phyloP scores from a whole-genome alignment of 1,140 invertebrate genomes.

The Cotesia typhae region DNA sequence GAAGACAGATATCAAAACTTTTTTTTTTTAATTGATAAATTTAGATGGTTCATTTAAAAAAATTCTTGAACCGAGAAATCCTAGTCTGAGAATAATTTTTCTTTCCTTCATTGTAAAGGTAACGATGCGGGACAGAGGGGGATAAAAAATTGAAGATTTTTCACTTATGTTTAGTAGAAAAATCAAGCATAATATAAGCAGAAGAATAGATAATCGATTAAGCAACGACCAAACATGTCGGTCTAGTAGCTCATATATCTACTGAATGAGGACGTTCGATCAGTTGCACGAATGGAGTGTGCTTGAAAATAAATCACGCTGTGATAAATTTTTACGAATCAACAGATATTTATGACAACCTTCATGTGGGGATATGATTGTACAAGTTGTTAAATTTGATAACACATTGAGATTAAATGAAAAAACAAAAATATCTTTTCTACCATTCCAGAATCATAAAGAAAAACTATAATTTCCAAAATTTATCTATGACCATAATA shows the following conservation, averaged over 20 bases:
- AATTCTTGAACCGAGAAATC: not conserved
- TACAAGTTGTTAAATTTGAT: slow-evolving; percentile 16
- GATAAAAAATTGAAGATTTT: not conserved
- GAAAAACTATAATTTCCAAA: not conserved
- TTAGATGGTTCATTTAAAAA: not conserved
- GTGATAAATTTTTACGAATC: slow-evolving; percentile 18
- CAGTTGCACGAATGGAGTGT: not conserved
- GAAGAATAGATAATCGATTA: slow-evolving; percentile 5
- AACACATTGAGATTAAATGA: not conserved
- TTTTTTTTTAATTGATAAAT: too few relatives aligned
- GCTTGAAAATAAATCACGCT: not conserved
- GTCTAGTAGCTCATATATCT: slow-evolving; percentile 8
- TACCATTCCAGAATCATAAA: too few relatives aligned
- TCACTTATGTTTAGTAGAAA: not conserved
- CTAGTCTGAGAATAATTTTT: too few relatives aligned
- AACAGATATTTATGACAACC: slow-evolving; percentile 17
- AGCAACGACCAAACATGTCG: slow-evolving; percentile 14
- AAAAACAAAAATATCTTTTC: too few relatives aligned
- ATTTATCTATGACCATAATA: too few relatives aligned
- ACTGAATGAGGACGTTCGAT: slow-evolving; percentile 23
- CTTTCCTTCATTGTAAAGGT: too few relatives aligned
- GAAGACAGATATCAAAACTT: too few relatives aligned
- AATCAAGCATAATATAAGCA: too few relatives aligned
- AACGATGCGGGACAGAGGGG: too few relatives aligned
- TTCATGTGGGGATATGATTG: not conserved